Base-by-base conservation (phyloP, 2,888 invertebrate species). In the Dasypogon diadema region DNA sequence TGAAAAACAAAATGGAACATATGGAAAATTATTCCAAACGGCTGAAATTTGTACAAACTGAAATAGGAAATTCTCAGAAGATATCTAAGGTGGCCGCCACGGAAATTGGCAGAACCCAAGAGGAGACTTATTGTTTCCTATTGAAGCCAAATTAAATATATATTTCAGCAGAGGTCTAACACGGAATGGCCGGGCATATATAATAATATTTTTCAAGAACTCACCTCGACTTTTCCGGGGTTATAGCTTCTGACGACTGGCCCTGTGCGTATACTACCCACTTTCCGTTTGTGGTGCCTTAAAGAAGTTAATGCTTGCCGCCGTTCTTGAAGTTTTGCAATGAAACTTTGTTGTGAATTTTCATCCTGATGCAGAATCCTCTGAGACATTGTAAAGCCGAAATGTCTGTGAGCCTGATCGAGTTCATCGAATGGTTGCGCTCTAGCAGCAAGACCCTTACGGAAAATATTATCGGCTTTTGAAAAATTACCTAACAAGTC, bases 371-470 rank as follows among this genome's bases (percentile, higher is more conserved):
- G 83, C 18, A 86, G 77, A 58, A 85, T 78, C 16, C 87, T 81
- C 76, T 85, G 85, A 1, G 83, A 83, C 73, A 85, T 81, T 12
- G 82, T 79, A 70, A 83, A 83, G 22, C 82, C 84, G 77, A 88
- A 90, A 87, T 88, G 92, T 89, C 89, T 90, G 83, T 94, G 92
- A 1, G 94, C 93, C 80, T 90, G 89, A 80, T 91, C 89, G 14
- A 96, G 86, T 82, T 92, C 92, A 78, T 94, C 92, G 46, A 89
- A 85, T 0, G 97, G 97, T 82, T 96, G 91, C 1, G 97, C 97
- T 37, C 89, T 88, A 70, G 91, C 90, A 58, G 90, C 88, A 54
- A 95, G 88, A 1, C 97, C 98, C 79, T 92, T 87, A 81, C 91
- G 88, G 83, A 93, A 95, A 22, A 97, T 91, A 80, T 91, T 90